Percentiles rank a stretch among this genome's conserved stretches.
phyloP scores from a whole-genome alignment of 1,140 invertebrate genomes.

The Pogonus chalceus region DNA sequence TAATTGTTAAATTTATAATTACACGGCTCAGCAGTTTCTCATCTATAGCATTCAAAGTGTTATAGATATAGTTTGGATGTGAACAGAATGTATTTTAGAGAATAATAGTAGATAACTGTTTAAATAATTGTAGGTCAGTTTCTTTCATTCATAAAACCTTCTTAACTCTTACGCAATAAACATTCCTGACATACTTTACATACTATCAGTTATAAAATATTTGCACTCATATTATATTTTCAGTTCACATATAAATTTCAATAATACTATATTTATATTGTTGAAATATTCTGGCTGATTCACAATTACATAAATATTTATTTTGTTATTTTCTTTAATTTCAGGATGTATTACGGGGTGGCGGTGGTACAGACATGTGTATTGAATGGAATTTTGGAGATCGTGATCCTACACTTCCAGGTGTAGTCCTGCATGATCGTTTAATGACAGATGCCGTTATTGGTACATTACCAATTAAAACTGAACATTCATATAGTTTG shows the following conservation, averaged over 20 bases:
- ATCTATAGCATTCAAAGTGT: no score
- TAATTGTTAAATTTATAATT: no score
- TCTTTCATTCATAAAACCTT: no score
- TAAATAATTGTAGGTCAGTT: neutral
- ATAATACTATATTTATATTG: neutral
- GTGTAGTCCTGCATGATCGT: constrained; percentile 73
- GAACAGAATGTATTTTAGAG: neutral
- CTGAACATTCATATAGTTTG: constrained; percentile 75
- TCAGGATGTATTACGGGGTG: constrained; percentile 40
- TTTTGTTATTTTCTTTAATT: constrained; percentile 32
- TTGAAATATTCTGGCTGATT: neutral
- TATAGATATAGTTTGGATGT: no score
- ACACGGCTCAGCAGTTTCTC: no score
- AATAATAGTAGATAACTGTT: neutral
- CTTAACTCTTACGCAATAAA: no score
- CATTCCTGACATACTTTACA: no score
- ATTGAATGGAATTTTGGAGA: constrained; percentile 39
- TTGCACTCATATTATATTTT: neutral
- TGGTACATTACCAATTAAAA: constrained; percentile 66
- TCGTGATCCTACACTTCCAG: constrained; percentile 41
- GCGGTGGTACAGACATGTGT: constrained; percentile 13
- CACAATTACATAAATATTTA: constrained; percentile 12
- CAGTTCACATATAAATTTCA: constrained; percentile 6
- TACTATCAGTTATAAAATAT: no score
- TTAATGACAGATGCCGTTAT: constrained; percentile 82